Conservation (phyloP, 2,888 invertebrate species). For the Oxystoma pomonae region DNA sequence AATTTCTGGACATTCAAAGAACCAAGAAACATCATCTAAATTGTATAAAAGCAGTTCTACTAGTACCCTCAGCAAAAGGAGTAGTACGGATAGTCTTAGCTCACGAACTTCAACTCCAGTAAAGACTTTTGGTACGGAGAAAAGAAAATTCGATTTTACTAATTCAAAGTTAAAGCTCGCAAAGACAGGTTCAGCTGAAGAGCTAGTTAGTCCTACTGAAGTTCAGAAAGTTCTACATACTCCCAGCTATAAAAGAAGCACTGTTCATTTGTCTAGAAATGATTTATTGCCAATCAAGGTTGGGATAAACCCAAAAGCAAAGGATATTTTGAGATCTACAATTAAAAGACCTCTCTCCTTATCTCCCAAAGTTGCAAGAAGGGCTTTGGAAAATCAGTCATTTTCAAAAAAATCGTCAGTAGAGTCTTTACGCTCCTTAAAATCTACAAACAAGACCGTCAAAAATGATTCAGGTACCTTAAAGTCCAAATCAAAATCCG, state of each 20-base stretch:
- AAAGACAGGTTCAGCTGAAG: constrained; percentile 47
- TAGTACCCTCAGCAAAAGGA: constrained; percentile 17
- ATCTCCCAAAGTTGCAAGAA: constrained; percentile 26
- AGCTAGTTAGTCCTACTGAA: constrained; percentile 56
- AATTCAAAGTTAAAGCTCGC: constrained; percentile 35
- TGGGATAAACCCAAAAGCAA: constrained; percentile 39
- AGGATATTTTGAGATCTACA: constrained; percentile 32
- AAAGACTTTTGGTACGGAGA: constrained; percentile 54
- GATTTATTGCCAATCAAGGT: constrained; percentile 46
- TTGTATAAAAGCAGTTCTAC: constrained; percentile 20
- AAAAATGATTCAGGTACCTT: constrained; percentile 8
- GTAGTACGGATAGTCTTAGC: constrained; percentile 15
- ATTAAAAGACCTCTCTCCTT: constrained; percentile 25
- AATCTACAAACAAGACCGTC: constrained; percentile 21
- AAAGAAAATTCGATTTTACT: constrained; percentile 49
- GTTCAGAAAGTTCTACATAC: constrained; percentile 48
- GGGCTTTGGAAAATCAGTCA: constrained; percentile 13
- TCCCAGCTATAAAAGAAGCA: constrained; percentile 42
- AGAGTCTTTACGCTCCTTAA: constrained; percentile 37
- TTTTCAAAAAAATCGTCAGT: constrained; percentile 35
- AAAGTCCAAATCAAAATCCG: constrained; percentile 24
- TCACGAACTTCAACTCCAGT: constrained; percentile 20
- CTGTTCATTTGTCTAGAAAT: constrained; percentile 41
- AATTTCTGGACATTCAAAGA: not conserved
- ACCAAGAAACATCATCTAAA: not conserved